These are phyloP conservation scores for Eudasyphora cyanicolor DNA, from an alignment of 2,888 invertebrate genomes.

Conservation along the genomic window DNA sequence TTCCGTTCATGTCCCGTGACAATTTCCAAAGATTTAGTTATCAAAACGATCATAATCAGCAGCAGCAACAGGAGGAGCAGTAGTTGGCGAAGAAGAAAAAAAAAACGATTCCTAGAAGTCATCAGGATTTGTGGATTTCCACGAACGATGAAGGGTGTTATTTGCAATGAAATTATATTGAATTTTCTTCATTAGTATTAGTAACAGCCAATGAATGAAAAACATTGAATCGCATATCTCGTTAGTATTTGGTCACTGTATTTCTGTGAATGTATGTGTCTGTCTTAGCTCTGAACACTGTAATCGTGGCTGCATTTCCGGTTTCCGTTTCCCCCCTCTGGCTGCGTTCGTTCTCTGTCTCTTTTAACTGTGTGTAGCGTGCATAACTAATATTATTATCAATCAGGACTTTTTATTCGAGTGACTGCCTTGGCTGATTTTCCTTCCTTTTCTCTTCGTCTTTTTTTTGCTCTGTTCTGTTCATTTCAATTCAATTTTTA, in stretches of 20 bases:
- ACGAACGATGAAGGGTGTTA: neutral
- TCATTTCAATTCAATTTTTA: neutral
- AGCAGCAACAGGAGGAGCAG: neutral
- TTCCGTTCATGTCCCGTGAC: slow-evolving; percentile 24
- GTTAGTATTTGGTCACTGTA: neutral
- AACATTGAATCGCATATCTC: neutral
- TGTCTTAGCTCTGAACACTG: neutral
- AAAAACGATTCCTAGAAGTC: neutral
- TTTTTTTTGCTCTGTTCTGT: too few species aligned
- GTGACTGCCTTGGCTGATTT: neutral
- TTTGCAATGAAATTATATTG: slow-evolving; percentile 16
- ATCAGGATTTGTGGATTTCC: slow-evolving; percentile 6
- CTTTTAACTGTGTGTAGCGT: neutral
- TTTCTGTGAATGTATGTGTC: neutral
- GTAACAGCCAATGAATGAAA: neutral
- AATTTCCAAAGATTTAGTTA: slow-evolving; percentile 32
- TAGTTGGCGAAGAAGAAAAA: neutral
- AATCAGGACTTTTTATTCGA: slow-evolving; percentile 11
- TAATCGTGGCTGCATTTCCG: slow-evolving; percentile 28
- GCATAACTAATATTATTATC: slow-evolving; percentile 30
- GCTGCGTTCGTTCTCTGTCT: neutral
- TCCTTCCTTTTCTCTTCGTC: neutral
- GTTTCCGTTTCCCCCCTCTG: neutral
- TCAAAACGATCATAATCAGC: slow-evolving; percentile 18
- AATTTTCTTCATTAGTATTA: slow-evolving; percentile 33